Evolutionary conservation across 2,113 vertebrate species (phyloP).

Genomic region (Salvelinus namaycush): DNA sequence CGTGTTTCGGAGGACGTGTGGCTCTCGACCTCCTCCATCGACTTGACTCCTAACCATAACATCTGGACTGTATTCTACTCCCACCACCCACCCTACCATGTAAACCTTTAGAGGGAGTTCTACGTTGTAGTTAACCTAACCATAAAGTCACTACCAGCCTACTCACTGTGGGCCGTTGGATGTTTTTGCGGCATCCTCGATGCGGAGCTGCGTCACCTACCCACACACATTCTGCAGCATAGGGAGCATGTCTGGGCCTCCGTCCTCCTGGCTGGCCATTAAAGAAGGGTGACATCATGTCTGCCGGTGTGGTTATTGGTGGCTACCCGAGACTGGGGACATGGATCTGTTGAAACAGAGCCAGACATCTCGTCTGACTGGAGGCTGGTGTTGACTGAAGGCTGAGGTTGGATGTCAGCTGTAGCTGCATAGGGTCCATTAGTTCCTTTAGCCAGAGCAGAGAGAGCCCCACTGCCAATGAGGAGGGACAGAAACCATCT

Average conservation of each 20-base stretch:
- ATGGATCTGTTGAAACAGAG: conserved; percentile 10
- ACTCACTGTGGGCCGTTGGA: conserved; percentile 20
- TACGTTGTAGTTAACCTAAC: not conserved
- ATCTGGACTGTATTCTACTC: not conserved
- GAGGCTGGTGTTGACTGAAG: not conserved
- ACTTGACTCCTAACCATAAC: not conserved
- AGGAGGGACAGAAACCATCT: conserved; percentile 70
- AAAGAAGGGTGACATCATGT: conserved; percentile 65
- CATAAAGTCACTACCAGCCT: not conserved
- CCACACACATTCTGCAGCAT: conserved; percentile 73
- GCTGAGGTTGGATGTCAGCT: not conserved
- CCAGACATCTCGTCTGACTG: not conserved
- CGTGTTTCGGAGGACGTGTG: too few species aligned
- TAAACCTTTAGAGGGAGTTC: not conserved
- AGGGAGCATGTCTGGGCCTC: conserved; percentile 60
- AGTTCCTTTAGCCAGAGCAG: conserved; percentile 44
- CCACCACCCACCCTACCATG: not conserved
- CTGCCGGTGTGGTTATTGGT: conserved; percentile 28
- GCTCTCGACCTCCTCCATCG: too few species aligned
- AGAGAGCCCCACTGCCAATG: conserved; percentile 63
- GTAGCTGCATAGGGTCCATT: not conserved
- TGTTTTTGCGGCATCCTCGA: conserved; percentile 49
- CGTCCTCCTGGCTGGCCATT: conserved; percentile 16
- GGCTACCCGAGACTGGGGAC: not conserved
- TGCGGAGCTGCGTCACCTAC: conserved; percentile 72